Evolutionary conservation across 2,113 vertebrate species (phyloP).

Genomic region (Phalacrocorax aristotelis): DNA sequence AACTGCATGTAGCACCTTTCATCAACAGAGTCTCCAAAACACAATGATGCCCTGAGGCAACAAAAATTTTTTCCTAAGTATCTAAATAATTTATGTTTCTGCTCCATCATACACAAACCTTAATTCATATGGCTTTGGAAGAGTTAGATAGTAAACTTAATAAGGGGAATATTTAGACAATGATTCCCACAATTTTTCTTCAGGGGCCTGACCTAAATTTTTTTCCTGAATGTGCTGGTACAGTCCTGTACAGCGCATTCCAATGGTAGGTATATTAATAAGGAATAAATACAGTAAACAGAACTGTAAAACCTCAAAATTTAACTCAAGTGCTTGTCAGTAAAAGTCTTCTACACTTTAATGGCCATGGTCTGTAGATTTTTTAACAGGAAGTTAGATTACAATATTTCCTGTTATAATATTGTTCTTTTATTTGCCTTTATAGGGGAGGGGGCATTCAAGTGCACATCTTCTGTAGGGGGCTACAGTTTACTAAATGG

Average conservation of each 20-base stretch:
- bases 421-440: not conserved
- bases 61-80: not conserved
- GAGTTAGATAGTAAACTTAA: not conserved
- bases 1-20: not conserved
- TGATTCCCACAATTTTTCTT: not conserved
- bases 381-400: not conserved
- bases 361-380: not conserved
- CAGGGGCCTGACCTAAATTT: not conserved
- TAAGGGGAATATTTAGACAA: not conserved
- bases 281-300: no score
- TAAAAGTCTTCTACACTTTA: no score
- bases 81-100: not conserved
- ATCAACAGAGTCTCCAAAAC: not conserved
- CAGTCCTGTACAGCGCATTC: no score
- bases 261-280: no score
- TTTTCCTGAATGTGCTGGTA: no score
- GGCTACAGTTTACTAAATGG: conserved; percentile 74
- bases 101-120: not conserved
- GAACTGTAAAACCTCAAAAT: no score
- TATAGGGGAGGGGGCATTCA: conserved; percentile 71
- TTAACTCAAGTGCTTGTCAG: no score
- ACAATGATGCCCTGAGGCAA: not conserved
- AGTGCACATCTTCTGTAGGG: conserved; percentile 82
- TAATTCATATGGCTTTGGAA: not conserved
- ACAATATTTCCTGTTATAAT: not conserved